phyloP scores from a whole-genome alignment of 2,888 invertebrate genomes.

The Platypus cylindrus region DNA sequence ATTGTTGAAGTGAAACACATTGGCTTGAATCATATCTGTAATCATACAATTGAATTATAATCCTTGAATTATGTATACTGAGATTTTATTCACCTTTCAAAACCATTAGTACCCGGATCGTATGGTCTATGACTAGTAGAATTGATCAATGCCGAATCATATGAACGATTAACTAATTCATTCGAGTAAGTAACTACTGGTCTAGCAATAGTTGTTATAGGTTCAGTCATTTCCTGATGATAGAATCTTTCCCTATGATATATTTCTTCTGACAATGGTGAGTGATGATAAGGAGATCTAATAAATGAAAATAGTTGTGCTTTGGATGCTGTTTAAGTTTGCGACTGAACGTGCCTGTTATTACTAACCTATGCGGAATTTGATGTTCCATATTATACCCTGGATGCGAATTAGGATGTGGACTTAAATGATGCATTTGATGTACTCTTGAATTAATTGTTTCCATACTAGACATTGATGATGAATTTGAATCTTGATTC shows the following conservation, averaged over 20 bases:
- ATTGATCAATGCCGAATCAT: constrained; percentile 39
- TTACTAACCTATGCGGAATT: constrained; percentile 34
- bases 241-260: constrained; percentile 41
- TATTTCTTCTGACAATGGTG: constrained; percentile 45
- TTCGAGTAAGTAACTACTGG: constrained; percentile 47
- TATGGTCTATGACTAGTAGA: constrained; percentile 44
- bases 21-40: constrained; percentile 48
- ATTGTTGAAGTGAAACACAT: constrained; percentile 36
- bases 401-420: constrained; percentile 40
- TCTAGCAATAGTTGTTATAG: constrained; percentile 42
- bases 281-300: constrained; percentile 48
- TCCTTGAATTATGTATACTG: too few relatives aligned
- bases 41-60: too few relatives aligned
- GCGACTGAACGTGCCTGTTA: neutral
- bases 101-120: constrained; percentile 36
- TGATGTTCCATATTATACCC: constrained; percentile 40
- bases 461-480: constrained; percentile 58
- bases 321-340: neutral
- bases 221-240: constrained; percentile 48
- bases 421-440: constrained; percentile 33
- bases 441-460: constrained; percentile 38
- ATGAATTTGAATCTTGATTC: constrained; percentile 59
- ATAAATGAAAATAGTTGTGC: neutral
- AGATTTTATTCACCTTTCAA: constrained; percentile 17
- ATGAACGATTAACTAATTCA: constrained; percentile 36